These are phyloP conservation scores for Ectemnius continuus DNA, from an alignment of 2,888 invertebrate species.

Conservation along the genomic window DNA sequence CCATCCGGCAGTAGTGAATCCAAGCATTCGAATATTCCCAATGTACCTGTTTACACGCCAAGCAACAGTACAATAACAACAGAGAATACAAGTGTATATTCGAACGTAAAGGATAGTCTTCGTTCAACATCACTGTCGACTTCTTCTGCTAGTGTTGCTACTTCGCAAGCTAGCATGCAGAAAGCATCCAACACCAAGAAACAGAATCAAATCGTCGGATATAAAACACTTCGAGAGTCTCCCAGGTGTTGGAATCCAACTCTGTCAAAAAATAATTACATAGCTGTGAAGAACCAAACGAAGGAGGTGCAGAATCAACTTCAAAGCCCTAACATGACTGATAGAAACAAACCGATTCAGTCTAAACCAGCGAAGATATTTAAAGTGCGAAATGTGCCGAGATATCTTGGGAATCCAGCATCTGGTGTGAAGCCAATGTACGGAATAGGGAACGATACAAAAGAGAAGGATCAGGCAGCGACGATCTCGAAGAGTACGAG, in stretches of 20 bases:
- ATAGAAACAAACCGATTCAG: slow-evolving; percentile 66
- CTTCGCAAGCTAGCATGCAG: background rate
- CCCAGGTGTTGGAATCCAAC: slow-evolving; percentile 83
- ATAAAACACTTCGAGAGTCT: slow-evolving; percentile 81
- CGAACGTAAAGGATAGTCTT: slow-evolving; percentile 30
- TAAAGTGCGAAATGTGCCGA: slow-evolving; percentile 80
- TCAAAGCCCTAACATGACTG: slow-evolving; percentile 41
- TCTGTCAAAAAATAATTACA: slow-evolving; percentile 78
- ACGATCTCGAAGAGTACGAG: slow-evolving; percentile 55
- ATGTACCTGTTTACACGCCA: slow-evolving; percentile 72
- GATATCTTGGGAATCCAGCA: slow-evolving; percentile 80
- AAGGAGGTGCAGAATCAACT: slow-evolving; percentile 67
- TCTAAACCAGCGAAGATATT: slow-evolving; percentile 81
- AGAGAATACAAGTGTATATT: slow-evolving; percentile 50
- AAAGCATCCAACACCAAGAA: slow-evolving; percentile 53
- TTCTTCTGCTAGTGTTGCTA: slow-evolving; percentile 1
- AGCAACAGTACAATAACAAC: slow-evolving; percentile 58
- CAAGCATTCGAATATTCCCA: slow-evolving; percentile 68
- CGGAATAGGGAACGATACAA: slow-evolving; percentile 77
- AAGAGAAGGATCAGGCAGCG: slow-evolving; percentile 64
- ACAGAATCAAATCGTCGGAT: slow-evolving; percentile 77
- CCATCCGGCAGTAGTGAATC: slow-evolving; percentile 34
- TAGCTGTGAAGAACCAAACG: slow-evolving; percentile 73
- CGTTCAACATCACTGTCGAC: slow-evolving; percentile 32
- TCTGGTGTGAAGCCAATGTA: slow-evolving; percentile 83